Percentiles rank a stretch among this genome's conserved stretches.
phyloP scores from a whole-genome alignment of 1,140 invertebrate genomes.

The Bombyx mandarina region DNA sequence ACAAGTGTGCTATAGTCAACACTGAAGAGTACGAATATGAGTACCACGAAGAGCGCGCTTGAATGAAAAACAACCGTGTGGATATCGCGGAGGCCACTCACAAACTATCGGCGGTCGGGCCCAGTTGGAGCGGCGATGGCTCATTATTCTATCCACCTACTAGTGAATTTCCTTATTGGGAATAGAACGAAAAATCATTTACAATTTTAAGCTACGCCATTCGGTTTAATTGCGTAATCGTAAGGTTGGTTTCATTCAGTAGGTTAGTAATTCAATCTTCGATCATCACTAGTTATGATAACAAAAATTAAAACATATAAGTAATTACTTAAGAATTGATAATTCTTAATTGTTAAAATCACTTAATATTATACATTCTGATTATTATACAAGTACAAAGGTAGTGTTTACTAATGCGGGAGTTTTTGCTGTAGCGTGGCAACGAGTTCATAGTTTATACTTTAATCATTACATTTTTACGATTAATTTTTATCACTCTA shows the following conservation, averaged over 20 bases:
- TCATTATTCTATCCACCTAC: constrained; percentile 21
- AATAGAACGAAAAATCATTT: constrained; percentile 26
- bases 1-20: constrained; percentile 16
- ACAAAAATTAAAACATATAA: too few species aligned
- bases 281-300: too few species aligned
- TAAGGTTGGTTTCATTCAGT: constrained; percentile 5
- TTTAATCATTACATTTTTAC: too few species aligned
- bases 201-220: constrained; percentile 21
- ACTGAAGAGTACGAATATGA: constrained; percentile 9
- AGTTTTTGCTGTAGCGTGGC: too few species aligned
- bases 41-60: constrained; percentile 4
- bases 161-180: constrained; percentile 44
- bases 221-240: constrained; percentile 34
- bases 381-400: too few species aligned
- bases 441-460: too few species aligned
- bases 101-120: constrained; percentile 31
- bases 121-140: constrained; percentile 11
- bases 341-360: too few species aligned
- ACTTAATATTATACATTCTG: too few species aligned
- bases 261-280: too few species aligned
- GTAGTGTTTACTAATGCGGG: too few species aligned
- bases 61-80: constrained; percentile 24
- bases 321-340: too few species aligned
- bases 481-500: too few species aligned
- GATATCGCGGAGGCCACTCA: constrained; percentile 29